Percentiles rank a stretch among this genome's conserved stretches.
Evolutionary conservation across 2,113 vertebrate species (phyloP).

Genomic region (Galemys pyrenaicus): DNA sequence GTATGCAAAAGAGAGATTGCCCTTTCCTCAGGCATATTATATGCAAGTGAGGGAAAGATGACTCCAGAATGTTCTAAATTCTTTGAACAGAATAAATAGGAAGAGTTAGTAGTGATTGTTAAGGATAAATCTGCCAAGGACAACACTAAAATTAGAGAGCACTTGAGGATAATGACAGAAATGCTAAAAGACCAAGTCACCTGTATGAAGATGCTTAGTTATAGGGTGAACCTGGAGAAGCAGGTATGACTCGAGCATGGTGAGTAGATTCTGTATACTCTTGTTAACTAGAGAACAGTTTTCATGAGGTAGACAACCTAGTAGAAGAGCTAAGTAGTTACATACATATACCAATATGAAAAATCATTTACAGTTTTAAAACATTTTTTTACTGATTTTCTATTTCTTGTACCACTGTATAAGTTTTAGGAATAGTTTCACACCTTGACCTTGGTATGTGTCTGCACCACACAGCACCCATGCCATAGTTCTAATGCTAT

Average conservation of each 20-base stretch:
- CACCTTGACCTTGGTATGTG: too few relatives aligned
- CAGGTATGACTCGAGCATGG: background rate
- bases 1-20: background rate
- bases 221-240: too few relatives aligned
- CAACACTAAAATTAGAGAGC: background rate
- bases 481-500: too few relatives aligned
- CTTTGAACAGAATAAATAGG: background rate
- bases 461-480: too few relatives aligned
- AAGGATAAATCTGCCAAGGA: background rate
- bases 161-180: background rate
- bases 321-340: background rate
- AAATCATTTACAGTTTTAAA: background rate
- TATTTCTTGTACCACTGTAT: too few relatives aligned
- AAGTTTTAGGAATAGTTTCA: too few relatives aligned
- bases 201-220: background rate
- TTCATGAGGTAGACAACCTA: background rate
- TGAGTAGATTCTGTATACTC: fast-evolving
- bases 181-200: background rate
- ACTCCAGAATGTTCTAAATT: background rate
- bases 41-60: background rate
- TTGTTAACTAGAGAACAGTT: background rate
- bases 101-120: background rate
- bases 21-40: background rate
- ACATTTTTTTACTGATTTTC: too few relatives aligned
- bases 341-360: background rate